Evolutionary conservation across 92 coral and sea anemone species (phyloP).

Genomic region (Pocillopora grandis): DNA sequence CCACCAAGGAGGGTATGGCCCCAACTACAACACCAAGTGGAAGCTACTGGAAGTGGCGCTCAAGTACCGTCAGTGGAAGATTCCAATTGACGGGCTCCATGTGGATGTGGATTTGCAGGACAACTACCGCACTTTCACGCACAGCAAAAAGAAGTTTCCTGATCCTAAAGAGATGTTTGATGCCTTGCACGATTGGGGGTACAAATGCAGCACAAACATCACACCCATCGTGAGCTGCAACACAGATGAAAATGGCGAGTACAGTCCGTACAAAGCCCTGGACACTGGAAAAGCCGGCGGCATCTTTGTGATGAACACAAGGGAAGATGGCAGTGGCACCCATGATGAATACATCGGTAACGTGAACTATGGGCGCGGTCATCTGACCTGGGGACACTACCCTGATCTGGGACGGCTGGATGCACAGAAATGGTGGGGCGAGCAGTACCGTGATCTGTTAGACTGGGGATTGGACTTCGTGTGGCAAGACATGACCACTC

Average conservation of each 20-base stretch:
- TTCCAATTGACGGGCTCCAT: slow-evolving; percentile 79
- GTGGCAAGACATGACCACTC: slow-evolving; percentile 88
- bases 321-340: slow-evolving; percentile 65
- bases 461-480: slow-evolving; percentile 86
- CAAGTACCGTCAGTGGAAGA: slow-evolving; percentile 75
- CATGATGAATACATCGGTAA: slow-evolving; percentile 63
- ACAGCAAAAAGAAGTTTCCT: slow-evolving; percentile 73
- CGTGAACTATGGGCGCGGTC: slow-evolving; percentile 84
- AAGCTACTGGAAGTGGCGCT: slow-evolving; percentile 79
- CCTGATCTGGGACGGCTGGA: slow-evolving; percentile 76
- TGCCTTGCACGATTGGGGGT: slow-evolving; percentile 75
- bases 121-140: slow-evolving; percentile 80
- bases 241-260: slow-evolving; percentile 60
- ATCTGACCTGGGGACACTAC: slow-evolving; percentile 80
- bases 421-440: slow-evolving; percentile 84
- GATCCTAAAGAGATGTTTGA: slow-evolving; percentile 75
- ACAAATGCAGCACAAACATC: slow-evolving; percentile 69
- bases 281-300: slow-evolving; percentile 60
- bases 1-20: slow-evolving; percentile 82
- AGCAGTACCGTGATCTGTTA: slow-evolving; percentile 73
- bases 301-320: slow-evolving; percentile 58
- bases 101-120: slow-evolving; percentile 76
- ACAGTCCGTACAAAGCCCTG: slow-evolving; percentile 69
- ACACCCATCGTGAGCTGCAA: slow-evolving; percentile 79
- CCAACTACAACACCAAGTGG: slow-evolving; percentile 82